These are phyloP conservation scores for Ameiurus melas DNA, from an alignment of 2,113 vertebrate genomes.

Conservation along the genomic window DNA sequence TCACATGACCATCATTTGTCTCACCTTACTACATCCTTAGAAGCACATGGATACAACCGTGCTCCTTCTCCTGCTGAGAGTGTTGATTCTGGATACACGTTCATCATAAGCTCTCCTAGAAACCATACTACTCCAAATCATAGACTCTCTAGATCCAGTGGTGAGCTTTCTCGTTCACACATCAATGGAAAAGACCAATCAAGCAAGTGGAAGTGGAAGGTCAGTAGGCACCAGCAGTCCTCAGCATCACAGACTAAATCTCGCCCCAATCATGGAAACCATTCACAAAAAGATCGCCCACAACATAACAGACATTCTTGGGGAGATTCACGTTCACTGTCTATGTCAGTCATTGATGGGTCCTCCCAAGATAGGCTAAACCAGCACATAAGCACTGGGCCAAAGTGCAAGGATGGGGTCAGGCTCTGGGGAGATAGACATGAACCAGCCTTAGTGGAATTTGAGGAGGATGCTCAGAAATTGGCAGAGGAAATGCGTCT, in stretches of 20 bases:
- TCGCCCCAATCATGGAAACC: constrained; percentile 41
- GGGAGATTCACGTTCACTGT: constrained; percentile 63
- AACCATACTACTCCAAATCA: constrained; percentile 54
- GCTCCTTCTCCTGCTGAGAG: constrained; percentile 72
- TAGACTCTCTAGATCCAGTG: constrained; percentile 69
- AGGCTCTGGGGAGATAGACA: constrained; percentile 57
- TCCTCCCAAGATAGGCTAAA: constrained; percentile 50
- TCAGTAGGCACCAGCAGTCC: constrained; percentile 44
- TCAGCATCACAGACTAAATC: constrained; percentile 41
- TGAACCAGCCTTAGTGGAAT: constrained; percentile 50
- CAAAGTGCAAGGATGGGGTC: constrained; percentile 29
- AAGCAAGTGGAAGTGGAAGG: constrained; percentile 56
- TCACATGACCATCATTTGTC: constrained; percentile 59
- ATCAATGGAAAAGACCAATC: constrained; percentile 50
- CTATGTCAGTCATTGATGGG: constrained; percentile 67
- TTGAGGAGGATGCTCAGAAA: constrained; percentile 60
- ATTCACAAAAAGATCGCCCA: constrained; percentile 46
- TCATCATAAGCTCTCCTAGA: constrained; percentile 68
- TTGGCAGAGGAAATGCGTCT: constrained; percentile 52
- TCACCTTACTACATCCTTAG: constrained; percentile 65
- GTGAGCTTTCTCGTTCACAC: constrained; percentile 67
- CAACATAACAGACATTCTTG: constrained; percentile 41
- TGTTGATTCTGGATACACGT: constrained; percentile 77
- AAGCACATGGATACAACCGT: constrained; percentile 66
- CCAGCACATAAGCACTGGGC: not conserved